phyloP scores from a whole-genome alignment of 2,797 vertebrate species.

The Hozukius guyotensis region DNA sequence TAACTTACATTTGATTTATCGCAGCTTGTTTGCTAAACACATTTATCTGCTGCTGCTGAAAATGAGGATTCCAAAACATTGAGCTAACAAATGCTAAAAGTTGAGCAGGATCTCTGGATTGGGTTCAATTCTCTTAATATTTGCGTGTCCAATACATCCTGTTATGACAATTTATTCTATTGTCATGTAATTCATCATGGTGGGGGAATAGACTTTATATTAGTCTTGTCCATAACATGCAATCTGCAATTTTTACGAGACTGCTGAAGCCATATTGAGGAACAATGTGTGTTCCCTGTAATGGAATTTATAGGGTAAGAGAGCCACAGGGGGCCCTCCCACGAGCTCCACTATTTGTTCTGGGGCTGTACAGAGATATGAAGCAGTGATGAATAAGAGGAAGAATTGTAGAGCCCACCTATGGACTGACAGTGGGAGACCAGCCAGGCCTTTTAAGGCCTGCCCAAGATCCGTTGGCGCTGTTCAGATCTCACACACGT shows the following conservation, averaged over 20 bases:
- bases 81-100: not conserved
- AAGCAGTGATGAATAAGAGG: constrained; percentile 28
- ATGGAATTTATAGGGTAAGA: constrained; percentile 58
- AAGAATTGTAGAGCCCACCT: constrained; percentile 51
- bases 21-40: not conserved
- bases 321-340: constrained; percentile 52
- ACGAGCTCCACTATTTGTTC: constrained; percentile 45
- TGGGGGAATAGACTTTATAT: not conserved
- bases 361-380: constrained; percentile 43
- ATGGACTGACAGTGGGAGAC: constrained; percentile 46
- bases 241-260: constrained; percentile 41
- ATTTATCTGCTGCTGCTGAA: not conserved
- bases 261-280: constrained; percentile 40
- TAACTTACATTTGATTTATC: not conserved
- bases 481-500: constrained; percentile 24
- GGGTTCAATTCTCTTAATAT: not conserved
- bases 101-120: not conserved
- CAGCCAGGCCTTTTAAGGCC: constrained; percentile 46
- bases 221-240: constrained; percentile 23
- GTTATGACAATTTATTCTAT: not conserved
- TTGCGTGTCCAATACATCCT: not conserved
- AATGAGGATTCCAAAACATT: not conserved
- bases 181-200: not conserved
- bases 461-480: constrained; percentile 23
- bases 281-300: constrained; percentile 34